Base-by-base conservation (phyloP, 2,888 invertebrate genomes). In the Hermodice carunculata region DNA sequence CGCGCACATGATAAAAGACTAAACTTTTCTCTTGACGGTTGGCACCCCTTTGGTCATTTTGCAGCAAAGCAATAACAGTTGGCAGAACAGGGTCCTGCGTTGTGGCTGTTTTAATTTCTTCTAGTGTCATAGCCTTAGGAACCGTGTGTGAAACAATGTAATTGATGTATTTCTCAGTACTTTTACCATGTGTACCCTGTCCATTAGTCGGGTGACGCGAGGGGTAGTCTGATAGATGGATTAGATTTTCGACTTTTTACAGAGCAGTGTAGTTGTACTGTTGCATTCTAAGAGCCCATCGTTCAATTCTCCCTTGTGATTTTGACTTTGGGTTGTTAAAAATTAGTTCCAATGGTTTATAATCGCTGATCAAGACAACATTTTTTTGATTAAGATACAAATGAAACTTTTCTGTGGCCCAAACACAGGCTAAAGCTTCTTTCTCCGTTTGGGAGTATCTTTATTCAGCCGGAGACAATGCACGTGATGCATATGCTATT, bases 221-320 rank as follows among this genome's bases (percentile, higher is more conserved):
- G n/a, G n/a, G n/a, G n/a, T n/a, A n/a, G n/a, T n/a, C n/a, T n/a
- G n/a, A n/a, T n/a, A n/a, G n/a, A n/a, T n/a, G n/a, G n/a, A n/a
- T n/a, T n/a, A n/a, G n/a, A n/a, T 42, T 31, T 32, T 3, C 75
- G 73, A 11, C 71, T 59, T 24, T 61, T 58, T 76, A 67, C 8
- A 42, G n/a, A 8, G 73, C 63, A 17, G 43, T 32, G 34, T 64
- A 67, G 31, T 37, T 57, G 44, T 71, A 73, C 29, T 54, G 68
- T 57, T 65, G 67, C n/a, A 75, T 48, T 44, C 64, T 24, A 17
- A 77, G 59, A 3, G 70, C 57, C 76, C 76, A 75, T 32, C 77
- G 31, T 60, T 77, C 69, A 0, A 78, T 69, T 29, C 76, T 59
- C 8, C 77, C 71, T 49, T 54, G 61, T 17, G n/a, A n/a, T n/a